Base-by-base conservation (phyloP, 2,113 vertebrate species). In the Verasper variegatus region DNA sequence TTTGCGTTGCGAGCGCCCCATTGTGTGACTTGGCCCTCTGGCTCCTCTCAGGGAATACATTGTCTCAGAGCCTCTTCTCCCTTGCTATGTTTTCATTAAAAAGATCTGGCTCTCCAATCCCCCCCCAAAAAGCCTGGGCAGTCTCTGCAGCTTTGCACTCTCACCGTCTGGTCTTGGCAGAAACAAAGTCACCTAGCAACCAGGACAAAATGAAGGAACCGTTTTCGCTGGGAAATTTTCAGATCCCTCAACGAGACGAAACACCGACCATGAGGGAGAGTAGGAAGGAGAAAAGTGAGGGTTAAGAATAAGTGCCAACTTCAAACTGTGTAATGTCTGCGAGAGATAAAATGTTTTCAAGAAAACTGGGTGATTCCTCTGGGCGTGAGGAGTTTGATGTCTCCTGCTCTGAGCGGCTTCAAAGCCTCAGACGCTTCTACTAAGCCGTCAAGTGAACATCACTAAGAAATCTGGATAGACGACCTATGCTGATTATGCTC, bases 151-250 rank as follows among this genome's bases (percentile, higher is more conserved):
- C 79, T 71, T 86, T 88, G 78, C 79, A 71, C 84, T 91, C 86
- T 91, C 81, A 37, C 75, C 27, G 78, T 68, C 82, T 90, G 63
- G 76, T 88, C 82, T 79, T 60, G 61, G 68, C 78, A 69, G 55
- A 75, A 90, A 92, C 87, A 92, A 88, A 82, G 85, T 86, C 80
- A 82, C 93, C 88, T 93, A 92, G 94, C 92, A 95, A 95, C 93
- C 61, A 2, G 82, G 71, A 72, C 61, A 68, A 78, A 81, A 82
- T 57, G 58, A 78, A 83, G 76, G 70, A 75, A 82, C 63, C 24
- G 14, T 23, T 40, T 40, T 76, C 2, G 52, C 82, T 78, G 80
- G 69, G 84, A 84, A 83, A 74, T 57, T 35, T 13, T 83, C 72
- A 71, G 69, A 85, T 58, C 76, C 24, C 80, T 47, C 61, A 24